Evolutionary conservation across 2,797 vertebrate species (phyloP).

Genomic region (Hippoglossus hippoglossus): DNA sequence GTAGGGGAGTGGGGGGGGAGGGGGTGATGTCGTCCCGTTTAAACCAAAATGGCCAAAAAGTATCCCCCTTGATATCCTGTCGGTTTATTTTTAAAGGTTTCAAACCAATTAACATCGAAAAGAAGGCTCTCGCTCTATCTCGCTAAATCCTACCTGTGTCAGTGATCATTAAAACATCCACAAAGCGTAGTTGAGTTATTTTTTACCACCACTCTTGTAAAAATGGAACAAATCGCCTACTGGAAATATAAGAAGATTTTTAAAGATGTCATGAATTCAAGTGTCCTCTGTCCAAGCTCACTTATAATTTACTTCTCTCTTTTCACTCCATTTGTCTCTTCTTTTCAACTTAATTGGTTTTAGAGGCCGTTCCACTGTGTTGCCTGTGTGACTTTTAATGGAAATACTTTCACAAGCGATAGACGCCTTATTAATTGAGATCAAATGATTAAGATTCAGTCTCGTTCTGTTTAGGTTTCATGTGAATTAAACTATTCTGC

Average conservation of each 20-base stretch:
- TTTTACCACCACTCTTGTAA: too few relatives aligned
- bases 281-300: neutral
- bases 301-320: neutral
- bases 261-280: neutral
- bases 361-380: slow-evolving; percentile 10
- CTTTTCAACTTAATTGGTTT: slow-evolving; percentile 46
- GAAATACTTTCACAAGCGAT: slow-evolving; percentile 15
- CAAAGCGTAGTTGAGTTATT: too few relatives aligned
- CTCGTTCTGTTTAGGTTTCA: neutral
- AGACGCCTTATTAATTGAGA: slow-evolving; percentile 1
- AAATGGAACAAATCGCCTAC: too few relatives aligned
- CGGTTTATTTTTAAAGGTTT: too few relatives aligned
- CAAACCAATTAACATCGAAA: too few relatives aligned
- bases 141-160: too few relatives aligned
- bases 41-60: too few relatives aligned
- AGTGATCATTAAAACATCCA: too few relatives aligned
- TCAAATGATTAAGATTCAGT: slow-evolving; percentile 15
- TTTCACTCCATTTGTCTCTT: slow-evolving; percentile 10
- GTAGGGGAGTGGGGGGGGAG: too few relatives aligned
- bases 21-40: too few relatives aligned
- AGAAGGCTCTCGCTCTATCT: too few relatives aligned
- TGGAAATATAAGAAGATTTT: neutral
- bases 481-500: slow-evolving; percentile 9
- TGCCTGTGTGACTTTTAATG: slow-evolving; percentile 14
- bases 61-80: too few relatives aligned